Conservation (phyloP, 2,888 invertebrate species). For the Tubulanus polymorphus region DNA sequence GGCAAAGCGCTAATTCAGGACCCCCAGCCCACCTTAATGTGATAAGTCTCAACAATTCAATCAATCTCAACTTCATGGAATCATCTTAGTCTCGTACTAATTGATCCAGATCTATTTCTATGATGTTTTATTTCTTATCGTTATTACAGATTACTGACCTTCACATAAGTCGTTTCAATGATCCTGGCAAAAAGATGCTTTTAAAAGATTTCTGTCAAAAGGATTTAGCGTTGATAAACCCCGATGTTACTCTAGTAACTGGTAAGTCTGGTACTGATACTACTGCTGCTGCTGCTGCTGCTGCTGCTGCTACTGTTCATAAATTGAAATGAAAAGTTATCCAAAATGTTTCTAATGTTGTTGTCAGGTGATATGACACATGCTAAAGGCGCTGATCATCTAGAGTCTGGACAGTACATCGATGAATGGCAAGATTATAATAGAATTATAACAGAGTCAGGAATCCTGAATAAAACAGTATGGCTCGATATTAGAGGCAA, state of each 20-base stretch:
- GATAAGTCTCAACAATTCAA: too few relatives aligned
- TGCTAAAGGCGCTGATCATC: slow-evolving; percentile 73
- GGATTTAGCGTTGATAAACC: slow-evolving; percentile 70
- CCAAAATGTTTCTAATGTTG: slow-evolving; percentile 6
- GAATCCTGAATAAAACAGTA: slow-evolving; percentile 65
- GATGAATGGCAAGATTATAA: slow-evolving; percentile 80
- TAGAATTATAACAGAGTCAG: slow-evolving; percentile 64
- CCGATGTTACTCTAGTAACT: slow-evolving; percentile 74
- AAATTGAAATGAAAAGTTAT: slow-evolving; percentile 9
- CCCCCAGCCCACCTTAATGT: too few relatives aligned
- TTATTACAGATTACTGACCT: slow-evolving; percentile 74
- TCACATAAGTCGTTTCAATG: slow-evolving; percentile 81
- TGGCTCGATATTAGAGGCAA: slow-evolving; percentile 91
- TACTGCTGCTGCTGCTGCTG: too few relatives aligned
- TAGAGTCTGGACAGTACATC: slow-evolving; percentile 77
- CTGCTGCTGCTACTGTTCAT: neutral
- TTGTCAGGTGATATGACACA: slow-evolving; percentile 78
- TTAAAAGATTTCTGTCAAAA: slow-evolving; percentile 74
- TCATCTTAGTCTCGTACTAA: too few relatives aligned
- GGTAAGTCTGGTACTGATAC: slow-evolving; percentile 23
- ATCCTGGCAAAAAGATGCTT: slow-evolving; percentile 69
- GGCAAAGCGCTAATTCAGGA: too few relatives aligned
- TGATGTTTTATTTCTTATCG: slow-evolving; percentile 12
- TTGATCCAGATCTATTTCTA: slow-evolving; percentile 2
- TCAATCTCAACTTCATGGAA: too few relatives aligned